Evolutionary conservation across 2,888 invertebrate genomes (phyloP).

Genomic region (Tuberolachnus salignus): DNA sequence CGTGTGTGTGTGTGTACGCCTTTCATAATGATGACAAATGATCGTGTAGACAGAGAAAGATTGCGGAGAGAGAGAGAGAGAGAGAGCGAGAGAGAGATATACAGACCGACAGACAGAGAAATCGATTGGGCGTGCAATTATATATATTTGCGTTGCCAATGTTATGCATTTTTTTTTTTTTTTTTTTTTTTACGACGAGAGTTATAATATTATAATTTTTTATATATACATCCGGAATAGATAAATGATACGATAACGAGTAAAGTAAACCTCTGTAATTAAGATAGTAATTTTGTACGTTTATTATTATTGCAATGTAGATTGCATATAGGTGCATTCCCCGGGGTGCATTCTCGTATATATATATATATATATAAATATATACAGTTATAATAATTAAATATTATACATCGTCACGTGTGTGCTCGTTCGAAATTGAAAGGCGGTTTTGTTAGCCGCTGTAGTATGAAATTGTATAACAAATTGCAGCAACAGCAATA

Average conservation of each 20-base stretch:
- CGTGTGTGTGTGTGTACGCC: background rate
- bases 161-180: background rate
- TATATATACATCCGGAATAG: no score
- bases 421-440: no score
- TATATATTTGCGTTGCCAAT: slow-evolving; percentile 15
- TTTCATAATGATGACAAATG: slow-evolving; percentile 29
- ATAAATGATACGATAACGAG: background rate
- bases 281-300: slow-evolving; percentile 15
- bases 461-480: no score
- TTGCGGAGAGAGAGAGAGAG: background rate
- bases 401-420: no score
- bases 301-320: background rate
- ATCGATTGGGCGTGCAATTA: slow-evolving; percentile 18
- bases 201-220: background rate
- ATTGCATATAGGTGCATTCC: background rate
- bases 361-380: no score
- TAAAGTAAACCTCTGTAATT: slow-evolving; percentile 30
- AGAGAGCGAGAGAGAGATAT: slow-evolving; percentile 7
- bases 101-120: background rate
- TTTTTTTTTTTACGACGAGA: background rate
- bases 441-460: no score
- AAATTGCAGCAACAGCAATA: no score
- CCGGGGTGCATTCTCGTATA: no score
- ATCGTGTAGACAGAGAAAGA: background rate
- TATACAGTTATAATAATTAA: no score